phyloP scores from a whole-genome alignment of 2,113 vertebrate genomes.

The Otis tarda region DNA sequence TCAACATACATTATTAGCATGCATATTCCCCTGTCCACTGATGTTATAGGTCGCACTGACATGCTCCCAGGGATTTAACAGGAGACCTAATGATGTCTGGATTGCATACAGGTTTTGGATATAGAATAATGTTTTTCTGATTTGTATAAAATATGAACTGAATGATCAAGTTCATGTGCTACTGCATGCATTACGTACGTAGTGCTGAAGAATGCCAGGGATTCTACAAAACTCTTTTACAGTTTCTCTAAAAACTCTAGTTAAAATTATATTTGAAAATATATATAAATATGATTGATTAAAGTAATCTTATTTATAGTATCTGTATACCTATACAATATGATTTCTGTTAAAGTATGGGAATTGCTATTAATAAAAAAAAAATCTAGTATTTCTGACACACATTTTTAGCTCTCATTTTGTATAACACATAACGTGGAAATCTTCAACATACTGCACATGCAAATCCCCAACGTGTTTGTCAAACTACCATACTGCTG shows the following conservation, averaged over 20 bases:
- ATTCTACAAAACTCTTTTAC: background rate
- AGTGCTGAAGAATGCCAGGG: background rate
- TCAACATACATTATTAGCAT: background rate
- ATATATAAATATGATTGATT: background rate
- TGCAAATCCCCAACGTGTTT: slow-evolving; percentile 12
- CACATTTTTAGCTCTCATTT: background rate
- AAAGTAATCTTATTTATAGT: background rate
- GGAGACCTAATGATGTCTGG: background rate
- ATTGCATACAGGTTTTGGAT: background rate
- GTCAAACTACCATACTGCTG: slow-evolving; percentile 24
- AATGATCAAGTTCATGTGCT: background rate
- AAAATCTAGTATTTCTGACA: background rate
- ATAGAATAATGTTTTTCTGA: background rate
- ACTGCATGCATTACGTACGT: background rate
- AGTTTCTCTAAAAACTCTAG: background rate
- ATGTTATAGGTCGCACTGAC: background rate
- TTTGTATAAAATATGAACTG: background rate
- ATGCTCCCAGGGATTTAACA: background rate
- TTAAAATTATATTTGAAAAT: background rate
- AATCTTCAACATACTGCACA: background rate
- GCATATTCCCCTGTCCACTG: background rate
- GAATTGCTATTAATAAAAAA: background rate
- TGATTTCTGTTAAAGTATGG: background rate
- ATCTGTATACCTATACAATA: background rate
- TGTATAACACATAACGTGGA: background rate